Evolutionary conservation across 2,113 vertebrate genomes (phyloP).

Genomic region (Danio rerio): DNA sequence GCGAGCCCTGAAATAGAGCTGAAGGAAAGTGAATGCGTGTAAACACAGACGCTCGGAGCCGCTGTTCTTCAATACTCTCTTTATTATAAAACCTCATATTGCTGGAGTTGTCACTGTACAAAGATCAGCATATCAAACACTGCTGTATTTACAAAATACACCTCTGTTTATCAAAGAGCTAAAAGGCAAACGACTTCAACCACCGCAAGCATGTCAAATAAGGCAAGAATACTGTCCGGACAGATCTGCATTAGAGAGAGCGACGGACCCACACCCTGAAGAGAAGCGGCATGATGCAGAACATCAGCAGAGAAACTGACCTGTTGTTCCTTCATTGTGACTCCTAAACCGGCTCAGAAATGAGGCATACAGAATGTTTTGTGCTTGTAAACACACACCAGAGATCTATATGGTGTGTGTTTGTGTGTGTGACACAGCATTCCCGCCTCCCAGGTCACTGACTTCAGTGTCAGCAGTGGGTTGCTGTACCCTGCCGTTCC

Average conservation of each 20-base stretch:
- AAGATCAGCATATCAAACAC: slow-evolving; percentile 76
- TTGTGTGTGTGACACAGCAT: neutral
- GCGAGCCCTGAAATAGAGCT: too few relatives aligned
- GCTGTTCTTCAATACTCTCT: slow-evolving; percentile 77
- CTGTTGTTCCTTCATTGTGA: too few relatives aligned
- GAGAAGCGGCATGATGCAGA: slow-evolving; percentile 11
- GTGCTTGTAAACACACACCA: too few relatives aligned
- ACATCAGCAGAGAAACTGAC: slow-evolving; percentile 3
- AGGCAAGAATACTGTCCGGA: slow-evolving; percentile 83
- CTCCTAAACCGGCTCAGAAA: too few relatives aligned
- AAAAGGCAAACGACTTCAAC: slow-evolving; percentile 86
- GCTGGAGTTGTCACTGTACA: slow-evolving; percentile 82
- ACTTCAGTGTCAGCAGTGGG: slow-evolving; percentile 10
- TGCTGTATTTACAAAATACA: slow-evolving; percentile 88
- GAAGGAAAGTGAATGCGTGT: too few relatives aligned
- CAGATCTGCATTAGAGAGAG: neutral
- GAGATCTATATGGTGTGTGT: too few relatives aligned
- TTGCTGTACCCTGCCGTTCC: slow-evolving; percentile 10
- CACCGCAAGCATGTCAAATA: slow-evolving; percentile 89
- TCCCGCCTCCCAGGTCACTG: neutral
- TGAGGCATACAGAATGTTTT: too few relatives aligned
- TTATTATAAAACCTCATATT: slow-evolving; percentile 81
- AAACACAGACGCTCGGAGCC: slow-evolving; percentile 44
- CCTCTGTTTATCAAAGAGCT: slow-evolving; percentile 87
- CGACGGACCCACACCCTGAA: neutral